phyloP scores from a whole-genome alignment of 1,140 invertebrate genomes.

The Scylla paramamosain region DNA sequence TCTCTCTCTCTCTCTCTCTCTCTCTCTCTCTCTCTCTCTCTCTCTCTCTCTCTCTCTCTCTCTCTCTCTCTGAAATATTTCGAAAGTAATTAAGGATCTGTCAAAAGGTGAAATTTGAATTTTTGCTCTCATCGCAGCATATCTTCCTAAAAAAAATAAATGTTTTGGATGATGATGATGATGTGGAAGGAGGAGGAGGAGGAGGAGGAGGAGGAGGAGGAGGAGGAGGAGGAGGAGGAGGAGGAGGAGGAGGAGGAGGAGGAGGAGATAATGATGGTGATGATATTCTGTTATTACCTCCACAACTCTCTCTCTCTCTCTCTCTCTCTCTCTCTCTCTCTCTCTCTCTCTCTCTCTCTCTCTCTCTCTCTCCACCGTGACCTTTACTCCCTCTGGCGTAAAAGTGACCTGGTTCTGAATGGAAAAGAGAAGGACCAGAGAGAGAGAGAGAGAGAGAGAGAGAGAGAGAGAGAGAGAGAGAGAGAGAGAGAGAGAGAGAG shows the following conservation, averaged over 20 bases:
- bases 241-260: neutral
- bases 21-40: neutral
- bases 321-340: conserved; percentile 20
- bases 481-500: no score
- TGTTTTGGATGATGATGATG: neutral
- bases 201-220: neutral
- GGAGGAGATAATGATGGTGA: neutral
- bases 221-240: neutral
- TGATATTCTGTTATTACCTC: neutral
- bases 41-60: conserved; percentile 20
- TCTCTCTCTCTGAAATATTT: conserved; percentile 4
- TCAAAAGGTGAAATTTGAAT: neutral
- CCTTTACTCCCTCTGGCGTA: no score
- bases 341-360: neutral
- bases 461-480: no score
- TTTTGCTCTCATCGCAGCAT: conserved; percentile 11
- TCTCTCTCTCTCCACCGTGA: no score
- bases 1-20: neutral
- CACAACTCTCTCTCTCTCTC: neutral
- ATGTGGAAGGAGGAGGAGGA: neutral
- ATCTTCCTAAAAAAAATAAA: neutral
- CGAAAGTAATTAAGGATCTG: conserved; percentile 4
- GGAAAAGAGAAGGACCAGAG: no score
- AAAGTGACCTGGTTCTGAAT: no score
- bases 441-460: no score